Evolutionary conservation across 2,797 vertebrate species (phyloP).

Genomic region (Microctenopoma stevenorrisi): DNA sequence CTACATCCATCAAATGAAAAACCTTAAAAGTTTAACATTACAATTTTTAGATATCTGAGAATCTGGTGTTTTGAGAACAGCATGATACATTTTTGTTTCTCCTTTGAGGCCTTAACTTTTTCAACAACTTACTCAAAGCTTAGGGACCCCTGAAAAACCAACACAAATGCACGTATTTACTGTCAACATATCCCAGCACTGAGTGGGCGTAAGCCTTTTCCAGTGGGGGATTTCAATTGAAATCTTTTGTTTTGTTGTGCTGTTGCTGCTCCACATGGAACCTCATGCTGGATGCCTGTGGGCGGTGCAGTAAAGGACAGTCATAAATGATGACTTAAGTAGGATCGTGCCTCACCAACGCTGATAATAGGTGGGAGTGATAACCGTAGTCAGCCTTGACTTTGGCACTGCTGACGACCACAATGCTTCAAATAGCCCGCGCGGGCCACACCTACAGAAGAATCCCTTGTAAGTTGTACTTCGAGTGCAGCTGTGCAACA

Average conservation of each 20-base stretch:
- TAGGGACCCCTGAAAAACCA: not conserved
- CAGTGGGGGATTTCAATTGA: slow-evolving; percentile 29
- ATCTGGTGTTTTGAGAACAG: too few species aligned
- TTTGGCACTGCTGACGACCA: slow-evolving; percentile 52
- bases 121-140: not conserved
- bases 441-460: slow-evolving; percentile 21
- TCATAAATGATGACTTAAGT: slow-evolving; percentile 32
- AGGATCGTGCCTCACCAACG: slow-evolving; percentile 19
- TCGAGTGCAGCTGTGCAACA: slow-evolving; percentile 58
- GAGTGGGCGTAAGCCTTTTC: not conserved
- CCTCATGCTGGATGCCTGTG: slow-evolving; percentile 8
- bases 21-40: not conserved
- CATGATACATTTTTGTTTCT: too few species aligned
- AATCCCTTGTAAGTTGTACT: slow-evolving; percentile 48
- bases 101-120: not conserved
- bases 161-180: slow-evolving; percentile 14
- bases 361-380: slow-evolving; percentile 34
- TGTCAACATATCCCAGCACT: slow-evolving; percentile 11
- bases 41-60: too few species aligned
- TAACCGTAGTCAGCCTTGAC: slow-evolving; percentile 41
- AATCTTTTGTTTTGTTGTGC: slow-evolving; percentile 30
- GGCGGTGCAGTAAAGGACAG: slow-evolving; percentile 13
- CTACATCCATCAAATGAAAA: not conserved
- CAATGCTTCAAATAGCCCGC: slow-evolving; percentile 53
- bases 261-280: slow-evolving; percentile 19